Evolutionary conservation across 2,888 invertebrate genomes (phyloP).

Genomic region (Leistus spinibarbis): DNA sequence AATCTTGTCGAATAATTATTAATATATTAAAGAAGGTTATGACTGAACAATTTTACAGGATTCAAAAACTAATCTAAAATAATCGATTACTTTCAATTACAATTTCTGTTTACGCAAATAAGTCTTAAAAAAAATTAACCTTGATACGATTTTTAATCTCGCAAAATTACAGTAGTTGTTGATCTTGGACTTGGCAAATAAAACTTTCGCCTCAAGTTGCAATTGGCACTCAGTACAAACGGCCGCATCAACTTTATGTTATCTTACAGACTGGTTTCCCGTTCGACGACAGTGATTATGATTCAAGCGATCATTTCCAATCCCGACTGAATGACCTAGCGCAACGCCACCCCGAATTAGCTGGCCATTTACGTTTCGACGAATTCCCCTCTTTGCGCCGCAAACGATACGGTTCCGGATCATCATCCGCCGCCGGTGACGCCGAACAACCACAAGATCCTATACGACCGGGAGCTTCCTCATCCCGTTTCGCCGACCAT

Average conservation of each 20-base stretch:
- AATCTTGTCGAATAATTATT: too few relatives aligned
- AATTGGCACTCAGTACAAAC: background rate
- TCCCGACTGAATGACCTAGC: constrained; percentile 72
- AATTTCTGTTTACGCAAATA: too few relatives aligned
- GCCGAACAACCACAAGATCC: constrained; percentile 41
- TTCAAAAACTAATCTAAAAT: too few relatives aligned
- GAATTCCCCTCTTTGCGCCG: constrained; percentile 33
- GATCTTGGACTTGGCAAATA: background rate
- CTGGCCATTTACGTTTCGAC: constrained; percentile 65
- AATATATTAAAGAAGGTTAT: too few relatives aligned
- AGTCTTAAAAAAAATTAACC: too few relatives aligned
- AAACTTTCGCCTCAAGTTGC: background rate
- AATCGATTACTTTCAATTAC: too few relatives aligned
- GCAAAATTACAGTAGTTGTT: background rate
- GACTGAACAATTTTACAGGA: too few relatives aligned
- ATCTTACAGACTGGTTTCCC: constrained; percentile 67
- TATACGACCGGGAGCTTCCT: background rate
- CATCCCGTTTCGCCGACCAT: constrained; percentile 53
- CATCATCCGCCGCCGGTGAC: constrained; percentile 58
- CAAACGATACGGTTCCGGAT: constrained; percentile 46
- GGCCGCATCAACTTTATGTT: constrained; percentile 13
- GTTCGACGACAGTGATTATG: constrained; percentile 64
- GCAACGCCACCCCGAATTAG: constrained; percentile 75
- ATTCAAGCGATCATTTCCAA: constrained; percentile 57
- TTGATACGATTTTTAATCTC: background rate